Percentiles rank a stretch among this genome's conserved stretches.
These are phyloP conservation scores for Eudyptes chrysolophus DNA, from an alignment of 2,113 vertebrate genomes.

Conservation along the genomic window DNA sequence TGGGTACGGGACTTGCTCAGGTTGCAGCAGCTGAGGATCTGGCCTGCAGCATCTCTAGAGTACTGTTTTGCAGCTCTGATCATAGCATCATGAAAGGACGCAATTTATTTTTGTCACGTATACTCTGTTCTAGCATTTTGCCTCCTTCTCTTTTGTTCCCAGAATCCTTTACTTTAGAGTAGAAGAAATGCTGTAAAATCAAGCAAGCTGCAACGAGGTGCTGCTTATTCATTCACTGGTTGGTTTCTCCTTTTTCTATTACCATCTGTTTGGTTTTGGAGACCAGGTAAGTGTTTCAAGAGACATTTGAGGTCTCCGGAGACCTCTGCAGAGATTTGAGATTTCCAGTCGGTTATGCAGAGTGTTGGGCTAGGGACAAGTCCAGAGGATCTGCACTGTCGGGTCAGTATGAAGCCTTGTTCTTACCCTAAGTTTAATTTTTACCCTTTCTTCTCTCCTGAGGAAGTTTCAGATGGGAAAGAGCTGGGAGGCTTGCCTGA, in stretches of 20 bases:
- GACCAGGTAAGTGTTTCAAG: background rate
- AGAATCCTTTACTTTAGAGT: background rate
- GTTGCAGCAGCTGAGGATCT: background rate
- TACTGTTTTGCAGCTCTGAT: background rate
- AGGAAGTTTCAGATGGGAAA: background rate
- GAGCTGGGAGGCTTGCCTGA: background rate
- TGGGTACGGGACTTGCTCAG: background rate
- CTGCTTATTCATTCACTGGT: background rate
- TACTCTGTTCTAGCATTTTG: background rate
- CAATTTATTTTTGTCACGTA: conserved; percentile 2
- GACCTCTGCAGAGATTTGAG: background rate
- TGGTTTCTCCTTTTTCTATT: background rate
- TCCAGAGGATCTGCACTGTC: background rate
- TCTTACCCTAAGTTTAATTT: background rate
- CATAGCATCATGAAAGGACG: background rate
- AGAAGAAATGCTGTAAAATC: background rate
- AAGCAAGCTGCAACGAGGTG: background rate
- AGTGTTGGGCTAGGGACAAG: background rate
- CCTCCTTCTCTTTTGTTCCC: background rate
- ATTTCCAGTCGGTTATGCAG: background rate
- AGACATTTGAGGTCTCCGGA: background rate
- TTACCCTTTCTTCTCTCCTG: background rate
- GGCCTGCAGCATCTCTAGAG: background rate
- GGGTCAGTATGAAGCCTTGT: background rate
- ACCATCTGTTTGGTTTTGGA: background rate